Percentiles rank a stretch among this genome's conserved stretches.
Evolutionary conservation across 2,113 vertebrate species (phyloP).

Genomic region (Oncorhynchus gorbuscha): DNA sequence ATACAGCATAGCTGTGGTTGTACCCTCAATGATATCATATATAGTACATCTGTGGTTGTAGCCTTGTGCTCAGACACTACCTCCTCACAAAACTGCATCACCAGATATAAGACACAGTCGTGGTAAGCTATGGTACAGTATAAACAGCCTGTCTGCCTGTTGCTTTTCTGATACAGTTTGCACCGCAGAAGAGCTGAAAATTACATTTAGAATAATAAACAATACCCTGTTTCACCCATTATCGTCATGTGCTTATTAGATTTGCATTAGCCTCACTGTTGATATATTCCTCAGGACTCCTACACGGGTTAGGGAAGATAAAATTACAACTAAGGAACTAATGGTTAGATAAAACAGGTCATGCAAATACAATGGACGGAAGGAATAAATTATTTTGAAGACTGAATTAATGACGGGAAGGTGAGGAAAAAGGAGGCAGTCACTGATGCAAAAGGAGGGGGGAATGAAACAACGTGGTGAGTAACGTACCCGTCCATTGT

Average conservation of each 20-base stretch:
- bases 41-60: neutral
- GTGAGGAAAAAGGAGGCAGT: constrained; percentile 1
- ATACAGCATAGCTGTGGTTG: neutral
- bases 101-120: neutral
- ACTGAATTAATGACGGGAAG: neutral
- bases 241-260: too few relatives aligned
- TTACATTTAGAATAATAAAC: neutral
- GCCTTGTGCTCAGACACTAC: neutral
- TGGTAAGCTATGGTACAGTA: neutral
- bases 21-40: too few relatives aligned
- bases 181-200: neutral
- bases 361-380: neutral
- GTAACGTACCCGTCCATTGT: constrained; percentile 86
- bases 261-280: neutral
- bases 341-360: neutral
- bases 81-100: neutral
- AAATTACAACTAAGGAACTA: neutral
- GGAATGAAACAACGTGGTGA: constrained; percentile 23
- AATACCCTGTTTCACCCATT: neutral
- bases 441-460: constrained; percentile 16
- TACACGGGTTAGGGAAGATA: neutral
- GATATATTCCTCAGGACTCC: neutral
- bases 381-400: neutral
- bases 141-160: neutral
- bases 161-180: neutral